Evolutionary conservation across 2,888 invertebrate genomes (phyloP), one percentile per base, ranked within the genome.

Genomic region (Silvanus unidentatus): DNA sequence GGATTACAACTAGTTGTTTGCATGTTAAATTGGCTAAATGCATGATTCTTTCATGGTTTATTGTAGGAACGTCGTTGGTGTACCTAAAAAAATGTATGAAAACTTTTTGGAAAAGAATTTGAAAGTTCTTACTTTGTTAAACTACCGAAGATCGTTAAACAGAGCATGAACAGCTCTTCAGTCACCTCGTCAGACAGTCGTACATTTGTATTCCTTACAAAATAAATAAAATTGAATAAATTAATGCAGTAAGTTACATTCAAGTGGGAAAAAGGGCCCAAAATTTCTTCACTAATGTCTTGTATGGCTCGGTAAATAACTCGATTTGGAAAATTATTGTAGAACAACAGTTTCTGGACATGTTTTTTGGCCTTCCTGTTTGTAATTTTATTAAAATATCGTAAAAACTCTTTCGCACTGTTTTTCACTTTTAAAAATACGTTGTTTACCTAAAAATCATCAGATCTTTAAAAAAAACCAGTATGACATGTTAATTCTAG

Each of bases 121-220:
- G 3, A 32, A 32, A 32, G n/a, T 8, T 12, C 13, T 4, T 5
- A 32, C 32, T 9, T 32, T 5, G 32, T 9, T 12, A 32, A 58
- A 32, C 50, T 53, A 43, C 58, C 53, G 40, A 60, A 57, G 27
- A 63, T 47, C 27, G 45, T 48, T 22, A 49, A 51, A 48, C 60
- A 63, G 15, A 62, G 44, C 22, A 59, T 57, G 53, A 62, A 57
- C 27, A 58, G 40, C n/a, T 44, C 44, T 40, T 53, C 51, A 40
- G 58, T 50, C 29, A 58, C 51, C 13, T 38, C 45, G 12, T 57
- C 58, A 49, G 51, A 56, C 34, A 50, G 55, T 16, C 40, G 43
- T 9, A 46, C 39, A 29, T 32, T 32, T 32, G 50, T 50, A 39
- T 50, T 58, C 37, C 59, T 57, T 35, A 60, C 50, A 15, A 49